Percentiles rank a stretch among this genome's conserved stretches.
These are phyloP conservation scores for Polydrusus cervinus DNA, from an alignment of 2,888 invertebrate species.

Conservation along the genomic window DNA sequence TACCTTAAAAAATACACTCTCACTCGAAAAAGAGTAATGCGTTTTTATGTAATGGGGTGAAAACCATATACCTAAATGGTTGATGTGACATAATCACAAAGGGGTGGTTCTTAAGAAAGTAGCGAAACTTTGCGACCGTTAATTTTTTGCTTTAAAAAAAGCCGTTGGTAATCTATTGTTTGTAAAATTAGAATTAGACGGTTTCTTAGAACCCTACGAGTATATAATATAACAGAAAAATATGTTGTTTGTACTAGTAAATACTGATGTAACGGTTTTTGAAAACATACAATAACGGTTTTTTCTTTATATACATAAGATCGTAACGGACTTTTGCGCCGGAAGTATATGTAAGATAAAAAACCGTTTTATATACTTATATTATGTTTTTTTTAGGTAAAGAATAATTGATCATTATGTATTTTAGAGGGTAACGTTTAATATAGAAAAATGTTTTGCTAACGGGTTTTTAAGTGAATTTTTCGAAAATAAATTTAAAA, in stretches of 20 bases:
- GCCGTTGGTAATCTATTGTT: constrained; percentile 13
- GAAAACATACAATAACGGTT: background rate
- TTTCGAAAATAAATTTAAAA: too few species aligned
- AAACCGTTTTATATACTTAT: background rate
- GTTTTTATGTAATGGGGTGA: constrained; percentile 10
- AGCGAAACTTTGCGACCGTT: background rate
- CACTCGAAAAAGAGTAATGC: background rate
- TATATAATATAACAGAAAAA: background rate
- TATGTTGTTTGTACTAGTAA: background rate
- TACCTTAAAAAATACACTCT: background rate
- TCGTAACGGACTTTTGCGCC: background rate
- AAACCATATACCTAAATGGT: background rate
- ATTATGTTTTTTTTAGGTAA: background rate
- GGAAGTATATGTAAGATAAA: background rate
- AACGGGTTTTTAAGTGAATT: background rate
- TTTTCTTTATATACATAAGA: background rate
- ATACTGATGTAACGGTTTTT: background rate
- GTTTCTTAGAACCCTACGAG: background rate
- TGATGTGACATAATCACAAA: background rate
- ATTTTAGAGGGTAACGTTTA: background rate
- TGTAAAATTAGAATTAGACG: background rate
- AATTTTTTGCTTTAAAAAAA: background rate
- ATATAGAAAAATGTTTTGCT: background rate
- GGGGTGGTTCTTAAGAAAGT: constrained; percentile 10
- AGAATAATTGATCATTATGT: background rate